Conservation (phyloP, 2,113 vertebrate genomes). For the Sinosuthora webbiana region DNA sequence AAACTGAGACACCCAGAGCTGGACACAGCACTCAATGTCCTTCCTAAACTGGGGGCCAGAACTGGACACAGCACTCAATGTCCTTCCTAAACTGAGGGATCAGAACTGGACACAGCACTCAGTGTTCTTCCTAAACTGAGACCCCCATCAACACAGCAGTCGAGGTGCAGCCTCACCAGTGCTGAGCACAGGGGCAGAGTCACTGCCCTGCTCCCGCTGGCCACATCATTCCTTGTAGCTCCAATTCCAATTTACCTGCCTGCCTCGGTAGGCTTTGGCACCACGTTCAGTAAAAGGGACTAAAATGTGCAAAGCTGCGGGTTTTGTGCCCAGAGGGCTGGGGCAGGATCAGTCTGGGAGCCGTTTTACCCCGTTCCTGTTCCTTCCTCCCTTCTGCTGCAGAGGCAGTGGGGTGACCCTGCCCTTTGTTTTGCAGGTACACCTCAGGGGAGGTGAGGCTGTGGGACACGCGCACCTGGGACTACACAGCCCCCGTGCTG, state of each 20-base stretch:
- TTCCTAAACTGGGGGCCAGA: neutral
- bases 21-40: neutral
- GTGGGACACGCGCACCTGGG: constrained; percentile 94
- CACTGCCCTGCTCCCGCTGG: neutral
- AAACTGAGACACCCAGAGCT: too few species aligned
- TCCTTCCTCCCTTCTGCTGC: neutral
- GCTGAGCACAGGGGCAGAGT: neutral
- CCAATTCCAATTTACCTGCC: neutral
- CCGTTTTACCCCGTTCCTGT: neutral
- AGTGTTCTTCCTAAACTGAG: too few species aligned
- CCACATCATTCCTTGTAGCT: neutral
- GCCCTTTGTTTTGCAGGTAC: constrained; percentile 76
- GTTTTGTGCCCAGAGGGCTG: neutral
- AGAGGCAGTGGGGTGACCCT: neutral
- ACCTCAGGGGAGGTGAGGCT: constrained; percentile 91
- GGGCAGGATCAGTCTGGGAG: neutral
- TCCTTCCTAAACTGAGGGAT: neutral
- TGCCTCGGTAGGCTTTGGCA: neutral
- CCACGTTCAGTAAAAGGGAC: neutral
- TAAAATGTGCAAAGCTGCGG: neutral
- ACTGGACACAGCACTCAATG: neutral
- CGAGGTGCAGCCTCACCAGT: neutral
- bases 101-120: too few species aligned
- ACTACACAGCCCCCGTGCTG: constrained; percentile 83
- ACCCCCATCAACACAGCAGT: neutral